Evolutionary conservation across 2,888 invertebrate species (phyloP), one percentile per base, ranked within the genome.

Genomic region (Gryllus longicercus): DNA sequence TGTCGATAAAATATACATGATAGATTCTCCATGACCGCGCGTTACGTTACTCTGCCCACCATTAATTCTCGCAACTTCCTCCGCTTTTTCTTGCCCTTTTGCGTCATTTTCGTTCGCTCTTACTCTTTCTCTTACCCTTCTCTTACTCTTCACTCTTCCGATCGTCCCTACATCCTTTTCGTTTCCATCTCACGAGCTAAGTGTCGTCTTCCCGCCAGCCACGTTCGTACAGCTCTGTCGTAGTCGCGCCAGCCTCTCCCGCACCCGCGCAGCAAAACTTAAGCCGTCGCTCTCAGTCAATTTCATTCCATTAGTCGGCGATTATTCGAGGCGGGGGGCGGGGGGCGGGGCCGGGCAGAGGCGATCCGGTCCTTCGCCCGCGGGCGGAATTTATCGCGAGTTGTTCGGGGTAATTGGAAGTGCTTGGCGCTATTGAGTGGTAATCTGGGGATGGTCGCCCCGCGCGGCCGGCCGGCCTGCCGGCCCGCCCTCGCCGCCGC

Each of bases 291-390:
- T 82, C 80, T 80, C 82, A 81, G 80, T 82, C 82, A 78, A 82
- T 82, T 82, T 82, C 81, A 82, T 82, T 82, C 82, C 82, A 82
- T 82, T 82, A 82, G 81, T 79, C 80, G 81, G 78, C 79, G 82
- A 82, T 82, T 82, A 82, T 82, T 49, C 75, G 79, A 76, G 82
- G 23, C 21, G 74, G 18, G 50, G 74, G 82, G 23, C 21, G 74
- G 18, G 50, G 74, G 49, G 38, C 50, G 75, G 50, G 50, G 38
- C 38, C 75, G 75, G 14, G 49, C 38, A 77, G 21, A 12, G 51
- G 38, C 38, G 25, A 50, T 50, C 77, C 50, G 63, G 63, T 18
- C 63, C 63, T n/a, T 63, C 16, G 14, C 63, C 63, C 38, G 76
- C 78, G 51, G 76, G 74, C 79, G 80, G 75, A 79, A 82, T 82